phyloP scores from a whole-genome alignment of 92 coral and sea anemone genomes.

The Virgularia gustaviana region DNA sequence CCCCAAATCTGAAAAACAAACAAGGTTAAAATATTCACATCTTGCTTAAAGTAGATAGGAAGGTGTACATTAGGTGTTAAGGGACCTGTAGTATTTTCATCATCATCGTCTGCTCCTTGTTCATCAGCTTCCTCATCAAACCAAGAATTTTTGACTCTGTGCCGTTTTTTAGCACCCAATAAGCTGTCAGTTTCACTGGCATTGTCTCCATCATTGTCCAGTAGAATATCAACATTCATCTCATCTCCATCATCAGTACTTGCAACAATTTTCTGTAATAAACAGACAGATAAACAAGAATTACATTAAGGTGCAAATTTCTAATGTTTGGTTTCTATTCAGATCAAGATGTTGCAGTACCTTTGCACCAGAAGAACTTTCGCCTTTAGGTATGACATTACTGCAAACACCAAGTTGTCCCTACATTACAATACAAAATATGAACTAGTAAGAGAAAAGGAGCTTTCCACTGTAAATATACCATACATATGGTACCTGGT shows the following conservation, averaged over 20 bases:
- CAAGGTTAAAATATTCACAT: background rate
- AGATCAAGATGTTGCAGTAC: no score
- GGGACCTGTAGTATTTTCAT: conserved; percentile 83
- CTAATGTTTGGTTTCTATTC: no score
- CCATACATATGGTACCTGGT: conserved; percentile 56
- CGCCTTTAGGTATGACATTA: conserved; percentile 65
- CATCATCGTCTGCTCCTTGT: conserved; percentile 80
- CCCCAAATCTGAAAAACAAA: conserved; percentile 67
- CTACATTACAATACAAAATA: conserved; percentile 28
- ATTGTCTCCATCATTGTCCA: conserved; percentile 52
- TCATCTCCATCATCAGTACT: conserved; percentile 38
- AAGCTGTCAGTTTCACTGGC: conserved; percentile 84
- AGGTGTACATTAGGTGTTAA: background rate
- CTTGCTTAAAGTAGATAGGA: background rate
- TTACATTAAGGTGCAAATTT: no score
- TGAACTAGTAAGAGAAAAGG: background rate
- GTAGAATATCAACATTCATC: conserved; percentile 51
- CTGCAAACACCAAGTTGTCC: conserved; percentile 96
- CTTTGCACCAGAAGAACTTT: conserved; percentile 9
- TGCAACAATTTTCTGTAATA: conserved; percentile 31
- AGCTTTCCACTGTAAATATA: background rate
- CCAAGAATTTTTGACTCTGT: conserved; percentile 71
- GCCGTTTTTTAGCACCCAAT: conserved; percentile 65
- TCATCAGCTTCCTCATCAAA: conserved; percentile 97
- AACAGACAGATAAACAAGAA: no score